These are phyloP conservation scores for Ranitomeya imitator DNA, from an alignment of 2,113 vertebrate species.

Conservation along the genomic window DNA sequence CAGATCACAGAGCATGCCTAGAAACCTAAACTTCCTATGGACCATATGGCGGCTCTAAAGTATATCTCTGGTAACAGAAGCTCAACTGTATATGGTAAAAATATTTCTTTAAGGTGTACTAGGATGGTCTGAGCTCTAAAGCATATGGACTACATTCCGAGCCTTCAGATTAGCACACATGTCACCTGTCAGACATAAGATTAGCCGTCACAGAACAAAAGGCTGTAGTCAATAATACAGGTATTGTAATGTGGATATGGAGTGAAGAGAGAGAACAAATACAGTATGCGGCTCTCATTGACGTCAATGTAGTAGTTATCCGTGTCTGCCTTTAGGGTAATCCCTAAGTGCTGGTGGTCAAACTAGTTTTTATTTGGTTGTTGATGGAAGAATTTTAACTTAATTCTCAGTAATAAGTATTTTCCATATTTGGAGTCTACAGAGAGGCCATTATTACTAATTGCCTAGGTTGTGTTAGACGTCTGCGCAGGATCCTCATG, in stretches of 20 bases:
- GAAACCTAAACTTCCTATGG: too few species aligned
- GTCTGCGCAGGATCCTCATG: not conserved
- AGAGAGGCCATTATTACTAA: not conserved
- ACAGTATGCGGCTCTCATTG: not conserved
- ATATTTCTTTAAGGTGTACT: not conserved
- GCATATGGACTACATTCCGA: not conserved
- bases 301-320: not conserved
- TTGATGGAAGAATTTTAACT: not conserved
- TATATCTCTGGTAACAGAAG: too few species aligned
- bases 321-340: not conserved
- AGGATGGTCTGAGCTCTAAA: not conserved
- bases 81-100: too few species aligned
- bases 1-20: too few species aligned
- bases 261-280: slow-evolving; percentile 4
- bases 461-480: not conserved
- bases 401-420: not conserved
- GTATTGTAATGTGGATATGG: slow-evolving; percentile 16
- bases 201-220: not conserved
- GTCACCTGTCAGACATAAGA: not conserved
- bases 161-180: not conserved
- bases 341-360: not conserved
- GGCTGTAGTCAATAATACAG: not conserved
- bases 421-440: not conserved
- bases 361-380: slow-evolving; percentile 3
- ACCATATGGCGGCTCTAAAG: too few species aligned